Evolutionary conservation across 1,140 invertebrate species (phyloP), one percentile per base, ranked within the genome.

Genomic region (Rhopalosiphum padi): DNA sequence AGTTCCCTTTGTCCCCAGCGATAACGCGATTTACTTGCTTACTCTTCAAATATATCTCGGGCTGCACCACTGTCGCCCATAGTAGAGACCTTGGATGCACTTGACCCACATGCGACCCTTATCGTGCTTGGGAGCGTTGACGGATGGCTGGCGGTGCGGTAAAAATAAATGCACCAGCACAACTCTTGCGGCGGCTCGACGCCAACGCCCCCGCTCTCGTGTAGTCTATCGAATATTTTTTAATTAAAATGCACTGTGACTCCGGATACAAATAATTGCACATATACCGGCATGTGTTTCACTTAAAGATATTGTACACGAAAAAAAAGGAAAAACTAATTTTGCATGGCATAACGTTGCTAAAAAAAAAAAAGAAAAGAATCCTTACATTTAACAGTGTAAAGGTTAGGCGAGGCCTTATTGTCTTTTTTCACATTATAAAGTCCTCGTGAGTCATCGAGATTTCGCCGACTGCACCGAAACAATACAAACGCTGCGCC

Each of bases 21-120:
- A 85, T 92, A 92, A 92, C 91, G 43, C 91, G 91, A 92, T 92
- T 92, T 92, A 92, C 91, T 92, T 53, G 91, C 91, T 92, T 85
- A 85, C 91, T 92, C 91, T 92, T 92, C 91, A 85, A 30, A 91
- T 53, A 25, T 85, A 91, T 91, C 37, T 46, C 60, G 60, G 22
- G 53, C 21, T 25, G 30, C 5, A 37, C 55, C 37, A 9, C 18
- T 41, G 46, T 18, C 9, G 43, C 21, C 11, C 37, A 23, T 41
- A 87, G 46, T 25, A n/a, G 68, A 91, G 90, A 91, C 90, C 90
- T 92, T 92, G 77, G 35, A 53, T 51, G 91, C 91, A 83, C 77
- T 92, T 92, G 91, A 92, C 91, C 91, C 48, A 92, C 77, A 85
- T 83, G 30, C 43, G 91, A 85, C 46, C 77, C 91, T 82, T 25